Conservation (phyloP, 1,140 invertebrate genomes). For the Drosophila littoralis region DNA sequence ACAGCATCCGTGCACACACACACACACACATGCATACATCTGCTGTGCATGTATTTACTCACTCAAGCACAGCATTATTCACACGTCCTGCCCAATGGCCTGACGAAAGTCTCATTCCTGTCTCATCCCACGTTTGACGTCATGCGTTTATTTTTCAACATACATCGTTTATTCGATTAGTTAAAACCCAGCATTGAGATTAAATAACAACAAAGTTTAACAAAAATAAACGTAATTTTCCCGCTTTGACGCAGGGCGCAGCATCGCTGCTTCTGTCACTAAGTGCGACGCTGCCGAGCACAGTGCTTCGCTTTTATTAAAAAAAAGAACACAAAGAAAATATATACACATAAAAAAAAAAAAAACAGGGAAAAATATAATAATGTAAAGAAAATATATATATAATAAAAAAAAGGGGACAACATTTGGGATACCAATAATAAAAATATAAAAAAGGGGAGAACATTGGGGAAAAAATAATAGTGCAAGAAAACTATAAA, state of each 20-base stretch:
- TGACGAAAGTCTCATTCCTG: slow-evolving; percentile 48
- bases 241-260: slow-evolving; percentile 40
- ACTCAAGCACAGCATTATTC: background rate
- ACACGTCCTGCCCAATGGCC: slow-evolving; percentile 22
- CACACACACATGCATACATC: slow-evolving; percentile 4
- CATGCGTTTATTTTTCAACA: slow-evolving; percentile 28
- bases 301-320: background rate
- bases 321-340: background rate
- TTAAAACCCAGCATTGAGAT: slow-evolving; percentile 28
- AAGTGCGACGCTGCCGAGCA: slow-evolving; percentile 9
- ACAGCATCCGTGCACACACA: slow-evolving; percentile 46
- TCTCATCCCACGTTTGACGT: slow-evolving; percentile 49
- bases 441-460: no score
- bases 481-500: no score
- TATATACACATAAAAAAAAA: no score
- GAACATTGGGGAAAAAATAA: no score
- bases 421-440: no score
- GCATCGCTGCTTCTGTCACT: background rate
- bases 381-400: no score
- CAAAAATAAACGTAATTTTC: slow-evolving; percentile 57
- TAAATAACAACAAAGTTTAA: slow-evolving; percentile 40
- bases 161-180: slow-evolving; percentile 41
- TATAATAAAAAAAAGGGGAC: background rate
- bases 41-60: background rate
- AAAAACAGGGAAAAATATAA: no score